These are phyloP conservation scores for Sturnira hondurensis DNA, from an alignment of 2,113 vertebrate species.

Conservation along the genomic window DNA sequence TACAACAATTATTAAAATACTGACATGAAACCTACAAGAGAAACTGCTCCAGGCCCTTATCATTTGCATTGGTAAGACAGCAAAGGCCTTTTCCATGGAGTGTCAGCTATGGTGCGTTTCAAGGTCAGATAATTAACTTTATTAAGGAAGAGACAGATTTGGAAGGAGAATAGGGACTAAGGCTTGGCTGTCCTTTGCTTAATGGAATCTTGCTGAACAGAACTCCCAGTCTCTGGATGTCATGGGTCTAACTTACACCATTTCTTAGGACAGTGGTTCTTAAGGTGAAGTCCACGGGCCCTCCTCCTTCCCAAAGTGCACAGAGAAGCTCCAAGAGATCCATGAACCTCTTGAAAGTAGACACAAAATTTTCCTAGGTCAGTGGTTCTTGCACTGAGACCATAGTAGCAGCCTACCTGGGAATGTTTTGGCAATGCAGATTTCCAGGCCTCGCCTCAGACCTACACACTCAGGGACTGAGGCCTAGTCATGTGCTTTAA, in stretches of 20 bases:
- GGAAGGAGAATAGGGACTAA: neutral
- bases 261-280: neutral
- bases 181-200: neutral
- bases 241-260: neutral
- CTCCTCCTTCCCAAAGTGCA: neutral
- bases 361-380: neutral
- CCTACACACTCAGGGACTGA: accelerated
- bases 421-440: neutral
- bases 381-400: neutral
- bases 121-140: slow-evolving; percentile 65
- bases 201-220: neutral
- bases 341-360: neutral
- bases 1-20: slow-evolving; percentile 61
- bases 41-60: slow-evolving; percentile 34
- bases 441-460: neutral
- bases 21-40: neutral
- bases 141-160: slow-evolving; percentile 20
- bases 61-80: neutral
- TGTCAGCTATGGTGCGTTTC: slow-evolving; percentile 9
- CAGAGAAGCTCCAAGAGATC: neutral
- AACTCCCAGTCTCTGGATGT: neutral
- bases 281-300: neutral
- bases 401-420: neutral
- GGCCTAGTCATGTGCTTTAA: neutral
- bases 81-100: neutral